Evolutionary conservation across 2,888 invertebrate species (phyloP), one percentile per base, ranked within the genome.

Genomic region (Caenorhabditis sp.): DNA sequence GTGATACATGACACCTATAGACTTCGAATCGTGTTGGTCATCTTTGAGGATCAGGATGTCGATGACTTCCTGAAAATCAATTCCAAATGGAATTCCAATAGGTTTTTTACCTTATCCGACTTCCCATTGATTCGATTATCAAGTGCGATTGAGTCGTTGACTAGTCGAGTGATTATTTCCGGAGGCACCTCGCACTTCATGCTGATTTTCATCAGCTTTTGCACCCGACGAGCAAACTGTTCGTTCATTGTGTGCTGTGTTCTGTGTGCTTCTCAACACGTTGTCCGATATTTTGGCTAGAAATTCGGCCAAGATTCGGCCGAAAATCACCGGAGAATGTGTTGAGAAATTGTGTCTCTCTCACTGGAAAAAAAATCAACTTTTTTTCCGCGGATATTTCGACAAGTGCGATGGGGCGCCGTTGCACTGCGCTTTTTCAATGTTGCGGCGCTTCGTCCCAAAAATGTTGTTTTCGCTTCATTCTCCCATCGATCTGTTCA

Each of bases 51-150:
- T 87, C 7, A 85, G 24, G 16, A 70, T 35, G 38, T 85, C 85
- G 22, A 85, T 79, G 4, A 69, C 76, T 70, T 86, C 86, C 85
- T 86, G 68, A 70, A 72, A 44, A 24, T 28, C 7, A 63, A 41
- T 7, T 38, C n/a, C n/a, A n/a, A n/a, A n/a, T 28, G 28, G 8
- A 19, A 66, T 31, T 68, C 8, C 31, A 26, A 24, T 12, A 1
- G 8, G 10, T 22, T 35, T 31, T 26, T 49, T 58, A 86, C 86
- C 80, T 86, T 86, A 14, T 86, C 86, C 7, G 82, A 82, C n/a
- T 80, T 44, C 35, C 72, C 75, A n/a, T 35, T 41, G 0, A 85
- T 58, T n/a, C 59, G 54, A n/a, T 22, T 61, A 35, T 85, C 84
- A 0, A 87, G 56, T 12, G 54, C 14, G 1, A 82, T 58, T 10